Evolutionary conservation across 2,113 vertebrate species (phyloP), one percentile per base, ranked within the genome.

Genomic region (Toxostoma redivivum): DNA sequence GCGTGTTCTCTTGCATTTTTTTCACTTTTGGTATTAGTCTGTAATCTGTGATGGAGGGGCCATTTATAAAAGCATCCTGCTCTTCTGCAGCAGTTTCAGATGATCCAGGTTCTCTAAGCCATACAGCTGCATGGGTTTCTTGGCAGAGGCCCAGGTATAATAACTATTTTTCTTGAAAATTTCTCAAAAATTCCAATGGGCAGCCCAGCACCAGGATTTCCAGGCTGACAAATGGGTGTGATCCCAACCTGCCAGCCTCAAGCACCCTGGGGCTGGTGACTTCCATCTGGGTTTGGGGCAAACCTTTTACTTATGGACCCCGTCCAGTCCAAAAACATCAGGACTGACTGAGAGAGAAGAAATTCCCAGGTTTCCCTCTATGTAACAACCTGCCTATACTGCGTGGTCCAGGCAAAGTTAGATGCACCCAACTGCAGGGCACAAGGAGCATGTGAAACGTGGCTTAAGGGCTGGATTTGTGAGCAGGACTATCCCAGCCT

Each of bases 351-450:
- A 51, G 22, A 24, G 22, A 53, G 44, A 53, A 84, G 22, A 16
- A 61, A 37, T 42, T 45, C 47, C 35, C 17, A 24, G 15, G 14
- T 44, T 70, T 45, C n/a, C 11, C n/a, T 15, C 14, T 12, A 5
- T 0, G 1, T 38, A 35, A 30, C 3, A 73, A 12, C 37, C 22
- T 23, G 5, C 5, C 5, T 18, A 2, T 14, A 16, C 23, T 38
- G 10, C 3, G 0, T 60, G 16, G 4, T 81, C n/a, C 78, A 62
- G 27, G 7, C 61, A 57, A 38, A 71, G 27, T 48, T 76, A 1
- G 1, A 20, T 48, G 47, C 17, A 21, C n/a, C 10, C 51, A 61
- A 25, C 28, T 66, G 78, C 61, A 88, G 78, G 47, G 62, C 48
- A 42, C 17, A 13, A 28, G 47, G 40, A 71, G 12, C 61, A 66